A percentile compares a stretch with the other conserved stretches of the same genome.
phyloP scores from a whole-genome alignment of 30 jellyfish, hydroid and myxozoan genomes.

The Turritopsis dohrnii region DNA sequence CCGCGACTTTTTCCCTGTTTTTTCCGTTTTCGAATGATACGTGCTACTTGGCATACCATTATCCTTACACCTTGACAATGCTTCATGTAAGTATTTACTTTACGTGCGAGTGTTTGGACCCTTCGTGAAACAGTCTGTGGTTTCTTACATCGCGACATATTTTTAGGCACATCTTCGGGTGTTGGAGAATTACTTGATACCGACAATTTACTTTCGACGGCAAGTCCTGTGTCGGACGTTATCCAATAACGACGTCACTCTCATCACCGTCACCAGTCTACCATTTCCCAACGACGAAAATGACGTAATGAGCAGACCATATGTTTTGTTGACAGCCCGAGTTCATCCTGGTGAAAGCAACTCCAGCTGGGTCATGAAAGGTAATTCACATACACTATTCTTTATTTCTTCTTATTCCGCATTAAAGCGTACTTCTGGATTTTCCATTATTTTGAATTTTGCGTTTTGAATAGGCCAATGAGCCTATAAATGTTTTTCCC shows the following conservation, averaged over 20 bases:
- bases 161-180: conserved; percentile 16
- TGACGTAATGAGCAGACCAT: conserved; percentile 60
- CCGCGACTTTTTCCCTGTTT: conserved; percentile 80
- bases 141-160: background rate
- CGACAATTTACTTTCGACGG: conserved; percentile 44
- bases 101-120: background rate
- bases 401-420: no score
- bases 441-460: no score
- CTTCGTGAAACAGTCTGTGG: background rate
- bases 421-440: no score
- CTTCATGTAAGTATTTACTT: conserved; percentile 46
- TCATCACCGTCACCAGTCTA: conserved; percentile 64
- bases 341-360: conserved; percentile 98
- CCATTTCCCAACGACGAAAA: background rate
- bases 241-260: conserved; percentile 62
- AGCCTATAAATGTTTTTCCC: no score
- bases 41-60: conserved; percentile 87
- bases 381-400: conserved; percentile 13
- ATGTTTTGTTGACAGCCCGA: conserved; percentile 75
- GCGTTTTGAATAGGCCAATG: no score
- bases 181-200: conserved; percentile 46
- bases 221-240: conserved; percentile 71
- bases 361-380: conserved; percentile 97
- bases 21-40: conserved; percentile 78
- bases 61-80: conserved; percentile 69